Percentiles rank a stretch among this genome's conserved stretches.
phyloP scores from a whole-genome alignment of 2,113 vertebrate genomes.

The Tetraodon nigroviridis region DNA sequence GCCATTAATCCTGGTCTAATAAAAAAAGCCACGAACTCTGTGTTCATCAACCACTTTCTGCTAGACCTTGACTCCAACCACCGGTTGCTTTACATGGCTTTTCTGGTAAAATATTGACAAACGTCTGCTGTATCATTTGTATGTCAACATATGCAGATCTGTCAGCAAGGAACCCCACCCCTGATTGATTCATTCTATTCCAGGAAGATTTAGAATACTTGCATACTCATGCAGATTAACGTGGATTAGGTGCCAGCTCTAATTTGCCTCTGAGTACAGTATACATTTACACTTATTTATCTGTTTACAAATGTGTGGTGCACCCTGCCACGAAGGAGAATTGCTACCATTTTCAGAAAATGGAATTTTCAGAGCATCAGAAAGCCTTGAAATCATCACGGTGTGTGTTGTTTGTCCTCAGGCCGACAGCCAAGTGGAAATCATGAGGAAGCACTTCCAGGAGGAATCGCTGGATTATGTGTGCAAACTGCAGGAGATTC shows the following conservation, averaged over 20 bases:
- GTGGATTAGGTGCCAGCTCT: neutral
- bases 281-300: neutral
- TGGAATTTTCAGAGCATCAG: no score
- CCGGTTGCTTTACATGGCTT: neutral
- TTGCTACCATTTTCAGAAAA: no score
- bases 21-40: no score
- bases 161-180: no score
- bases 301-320: neutral
- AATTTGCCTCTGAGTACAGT: neutral
- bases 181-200: no score
- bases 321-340: no score
- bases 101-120: no score
- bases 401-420: slow-evolving; percentile 37
- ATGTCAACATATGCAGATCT: no score
- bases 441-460: slow-evolving; percentile 88
- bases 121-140: no score
- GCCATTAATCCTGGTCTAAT: neutral
- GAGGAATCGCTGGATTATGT: slow-evolving; percentile 94
- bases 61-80: neutral
- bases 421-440: slow-evolving; percentile 90
- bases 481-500: slow-evolving; percentile 95
- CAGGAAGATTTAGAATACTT: no score
- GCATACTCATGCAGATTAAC: neutral
- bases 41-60: neutral
- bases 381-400: slow-evolving; percentile 22